Percentiles rank a stretch among this genome's conserved stretches.
Conservation (phyloP, 2,797 vertebrate genomes). For the Chromobotia macracanthus region DNA sequence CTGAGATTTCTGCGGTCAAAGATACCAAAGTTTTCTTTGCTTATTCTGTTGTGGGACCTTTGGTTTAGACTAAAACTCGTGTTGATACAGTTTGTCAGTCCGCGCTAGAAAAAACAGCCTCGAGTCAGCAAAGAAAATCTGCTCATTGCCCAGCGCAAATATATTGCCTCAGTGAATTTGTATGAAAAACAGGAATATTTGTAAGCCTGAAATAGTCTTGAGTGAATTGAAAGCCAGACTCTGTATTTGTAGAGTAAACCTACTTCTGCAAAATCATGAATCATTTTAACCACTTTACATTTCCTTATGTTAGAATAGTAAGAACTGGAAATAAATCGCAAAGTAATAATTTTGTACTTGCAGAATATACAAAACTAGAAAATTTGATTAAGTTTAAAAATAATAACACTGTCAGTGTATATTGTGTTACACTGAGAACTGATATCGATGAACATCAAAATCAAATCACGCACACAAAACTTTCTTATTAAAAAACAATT, state of each 20-base stretch:
- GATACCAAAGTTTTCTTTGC: slow-evolving; percentile 50
- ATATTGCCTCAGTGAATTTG: no score
- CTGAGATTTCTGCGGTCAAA: slow-evolving; percentile 57
- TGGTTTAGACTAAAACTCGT: slow-evolving; percentile 45
- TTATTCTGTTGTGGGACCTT: slow-evolving; percentile 55
- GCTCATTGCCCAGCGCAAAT: no score
- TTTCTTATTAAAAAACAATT: slow-evolving; percentile 39
- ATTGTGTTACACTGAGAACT: slow-evolving; percentile 7
- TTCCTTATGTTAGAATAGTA: background rate
- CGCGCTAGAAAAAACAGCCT: no score
- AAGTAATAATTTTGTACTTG: background rate
- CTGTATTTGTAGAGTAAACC: background rate
- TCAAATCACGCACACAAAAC: background rate
- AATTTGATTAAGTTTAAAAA: slow-evolving; percentile 18
- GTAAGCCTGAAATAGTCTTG: background rate
- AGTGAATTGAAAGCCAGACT: background rate
- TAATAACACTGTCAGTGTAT: background rate
- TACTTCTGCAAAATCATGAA: background rate
- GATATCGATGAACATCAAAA: slow-evolving; percentile 5
- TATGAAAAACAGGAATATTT: background rate
- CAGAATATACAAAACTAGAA: background rate
- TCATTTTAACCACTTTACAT: slow-evolving; percentile 4
- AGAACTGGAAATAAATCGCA: no score
- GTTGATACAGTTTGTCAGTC: background rate
- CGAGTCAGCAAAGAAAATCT: no score